A percentile compares a stretch with the other conserved stretches of the same genome.
Conservation (phyloP, 2,888 invertebrate genomes). For the Coelinius sp. region DNA sequence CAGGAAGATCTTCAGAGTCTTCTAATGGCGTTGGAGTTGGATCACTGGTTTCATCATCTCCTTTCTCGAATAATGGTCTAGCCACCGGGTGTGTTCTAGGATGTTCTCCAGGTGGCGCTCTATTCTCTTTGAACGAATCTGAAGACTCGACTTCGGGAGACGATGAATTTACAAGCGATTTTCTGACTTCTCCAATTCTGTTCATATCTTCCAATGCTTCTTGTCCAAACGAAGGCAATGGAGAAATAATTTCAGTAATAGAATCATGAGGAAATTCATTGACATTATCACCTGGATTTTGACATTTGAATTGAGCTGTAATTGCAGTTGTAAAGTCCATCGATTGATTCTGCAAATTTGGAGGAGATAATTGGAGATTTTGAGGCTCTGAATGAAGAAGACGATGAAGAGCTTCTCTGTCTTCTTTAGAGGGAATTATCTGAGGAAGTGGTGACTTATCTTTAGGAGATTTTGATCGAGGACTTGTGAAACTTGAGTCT, state of each 20-base stretch:
- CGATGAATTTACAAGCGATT: not conserved
- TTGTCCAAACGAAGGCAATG: not conserved
- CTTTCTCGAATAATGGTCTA: not conserved
- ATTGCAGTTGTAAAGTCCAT: slow-evolving; percentile 39
- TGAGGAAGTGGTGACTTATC: not conserved
- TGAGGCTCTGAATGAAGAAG: not conserved
- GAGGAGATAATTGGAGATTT: not conserved
- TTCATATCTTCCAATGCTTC: not conserved
- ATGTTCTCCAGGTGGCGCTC: not conserved
- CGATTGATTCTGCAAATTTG: slow-evolving; percentile 29
- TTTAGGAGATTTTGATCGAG: slow-evolving; percentile 9
- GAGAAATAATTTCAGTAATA: slow-evolving; percentile 38
- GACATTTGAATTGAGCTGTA: not conserved
- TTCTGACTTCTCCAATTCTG: slow-evolving; percentile 44
- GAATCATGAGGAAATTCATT: slow-evolving; percentile 33
- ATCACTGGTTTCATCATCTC: not conserved
- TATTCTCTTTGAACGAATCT: slow-evolving; percentile 8
- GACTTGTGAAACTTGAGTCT: not conserved
- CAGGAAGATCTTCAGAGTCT: not conserved
- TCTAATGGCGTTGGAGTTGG: not conserved
- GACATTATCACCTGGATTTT: not conserved
- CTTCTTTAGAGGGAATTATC: not conserved
- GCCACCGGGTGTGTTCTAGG: not conserved
- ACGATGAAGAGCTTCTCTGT: not conserved
- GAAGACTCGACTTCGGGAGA: not conserved